Percentiles rank a stretch among this genome's conserved stretches.
These are phyloP conservation scores for Brienomyrus longianalis DNA, from an alignment of 2,113 vertebrate species.

Conservation along the genomic window DNA sequence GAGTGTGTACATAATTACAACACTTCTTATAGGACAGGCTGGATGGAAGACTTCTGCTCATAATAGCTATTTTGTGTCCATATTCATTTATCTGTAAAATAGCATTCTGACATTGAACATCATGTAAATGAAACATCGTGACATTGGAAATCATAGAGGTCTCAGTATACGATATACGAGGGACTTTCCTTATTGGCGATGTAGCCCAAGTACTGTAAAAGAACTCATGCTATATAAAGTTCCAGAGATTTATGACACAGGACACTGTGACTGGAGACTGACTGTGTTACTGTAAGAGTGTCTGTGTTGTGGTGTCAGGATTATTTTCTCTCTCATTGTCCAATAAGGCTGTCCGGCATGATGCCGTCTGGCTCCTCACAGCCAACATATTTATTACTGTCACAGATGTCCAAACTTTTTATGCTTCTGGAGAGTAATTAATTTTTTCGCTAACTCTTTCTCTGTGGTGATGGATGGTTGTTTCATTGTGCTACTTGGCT, in stretches of 20 bases:
- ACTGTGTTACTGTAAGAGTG: conserved; percentile 13
- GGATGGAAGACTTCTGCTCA: not conserved
- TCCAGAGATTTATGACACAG: conserved; percentile 26
- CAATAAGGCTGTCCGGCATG: conserved; percentile 50
- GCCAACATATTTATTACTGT: conserved; percentile 61
- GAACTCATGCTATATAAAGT: conserved; percentile 13
- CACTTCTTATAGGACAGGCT: conserved; percentile 28
- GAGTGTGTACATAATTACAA: conserved; percentile 45
- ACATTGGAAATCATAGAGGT: not conserved
- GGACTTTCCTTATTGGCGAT: conserved; percentile 43
- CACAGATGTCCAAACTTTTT: conserved; percentile 49
- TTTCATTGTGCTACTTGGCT: conserved; percentile 61
- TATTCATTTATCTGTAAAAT: not conserved
- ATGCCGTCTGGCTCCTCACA: conserved; percentile 58
- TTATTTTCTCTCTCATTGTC: conserved; percentile 44
- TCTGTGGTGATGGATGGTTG: conserved; percentile 65
- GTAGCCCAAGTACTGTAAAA: conserved; percentile 30
- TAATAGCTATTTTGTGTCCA: not conserved
- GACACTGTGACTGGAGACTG: conserved; percentile 30
- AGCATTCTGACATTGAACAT: not conserved
- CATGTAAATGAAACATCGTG: not conserved
- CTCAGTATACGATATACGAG: not conserved
- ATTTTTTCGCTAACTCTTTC: conserved; percentile 63
- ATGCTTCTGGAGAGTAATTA: conserved; percentile 49
- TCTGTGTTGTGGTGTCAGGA: conserved; percentile 38